Conservation (phyloP, 1,140 invertebrate genomes). For the Pygmarrhopalites habei region DNA sequence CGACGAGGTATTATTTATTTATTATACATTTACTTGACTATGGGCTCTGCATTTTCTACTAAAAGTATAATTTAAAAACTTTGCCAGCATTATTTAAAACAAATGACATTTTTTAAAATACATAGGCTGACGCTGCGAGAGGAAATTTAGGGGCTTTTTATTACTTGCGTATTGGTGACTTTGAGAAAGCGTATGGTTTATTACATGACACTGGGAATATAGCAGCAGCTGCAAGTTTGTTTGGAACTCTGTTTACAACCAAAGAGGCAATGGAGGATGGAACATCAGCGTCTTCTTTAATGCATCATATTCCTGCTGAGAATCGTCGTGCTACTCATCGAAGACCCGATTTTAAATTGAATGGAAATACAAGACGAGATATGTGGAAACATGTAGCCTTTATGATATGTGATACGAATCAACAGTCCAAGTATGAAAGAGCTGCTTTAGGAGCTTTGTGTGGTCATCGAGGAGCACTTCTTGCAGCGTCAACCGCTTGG, state of each 20-base stretch:
- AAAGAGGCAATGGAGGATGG: slow-evolving; percentile 10
- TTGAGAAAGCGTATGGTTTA: slow-evolving; percentile 14
- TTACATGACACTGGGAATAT: slow-evolving; percentile 21
- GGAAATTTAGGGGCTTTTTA: slow-evolving; percentile 25
- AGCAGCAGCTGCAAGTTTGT: slow-evolving; percentile 13
- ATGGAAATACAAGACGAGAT: slow-evolving; percentile 27
- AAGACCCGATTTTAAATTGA: slow-evolving; percentile 10
- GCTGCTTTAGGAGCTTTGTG: slow-evolving; percentile 29
- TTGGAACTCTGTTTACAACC: slow-evolving; percentile 11
- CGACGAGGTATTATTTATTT: slow-evolving; percentile 54
- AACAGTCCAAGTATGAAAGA: slow-evolving; percentile 24
- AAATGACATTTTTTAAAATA: background rate
- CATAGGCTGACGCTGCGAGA: slow-evolving; percentile 28
- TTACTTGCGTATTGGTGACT: slow-evolving; percentile 23
- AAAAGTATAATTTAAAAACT: background rate
- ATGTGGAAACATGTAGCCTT: slow-evolving; percentile 34
- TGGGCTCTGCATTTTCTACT: background rate
- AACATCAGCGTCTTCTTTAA: background rate
- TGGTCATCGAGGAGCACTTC: slow-evolving; percentile 31
- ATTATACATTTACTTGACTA: background rate
- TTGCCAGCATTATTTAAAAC: background rate
- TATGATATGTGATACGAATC: slow-evolving; percentile 28
- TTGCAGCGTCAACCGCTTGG: slow-evolving; percentile 31
- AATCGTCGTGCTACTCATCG: background rate
- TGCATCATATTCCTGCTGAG: background rate